Conservation (phyloP, 2,113 vertebrate species). For the Neoarius graeffei region DNA sequence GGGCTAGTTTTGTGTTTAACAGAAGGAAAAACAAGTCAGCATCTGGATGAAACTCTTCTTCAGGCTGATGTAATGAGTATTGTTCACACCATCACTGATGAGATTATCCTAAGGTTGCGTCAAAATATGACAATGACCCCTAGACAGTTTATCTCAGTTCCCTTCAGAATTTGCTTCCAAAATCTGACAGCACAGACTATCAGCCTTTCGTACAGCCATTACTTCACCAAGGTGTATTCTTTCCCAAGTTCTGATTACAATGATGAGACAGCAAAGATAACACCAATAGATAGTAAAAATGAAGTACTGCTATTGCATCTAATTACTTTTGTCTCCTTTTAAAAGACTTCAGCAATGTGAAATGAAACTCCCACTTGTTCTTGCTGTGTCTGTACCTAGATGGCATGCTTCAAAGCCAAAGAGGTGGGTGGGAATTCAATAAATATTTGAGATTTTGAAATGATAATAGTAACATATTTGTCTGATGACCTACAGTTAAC, state of each 20-base stretch:
- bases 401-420: slow-evolving; percentile 59
- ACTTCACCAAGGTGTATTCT: slow-evolving; percentile 31
- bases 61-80: slow-evolving; percentile 4
- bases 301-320: slow-evolving; percentile 36
- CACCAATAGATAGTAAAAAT: slow-evolving; percentile 29
- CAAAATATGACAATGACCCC: slow-evolving; percentile 36
- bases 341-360: slow-evolving; percentile 60
- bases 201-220: slow-evolving; percentile 34
- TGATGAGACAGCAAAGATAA: slow-evolving; percentile 45
- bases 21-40: slow-evolving; percentile 12
- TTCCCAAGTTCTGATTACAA: slow-evolving; percentile 30
- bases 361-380: slow-evolving; percentile 58
- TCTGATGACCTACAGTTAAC: slow-evolving; percentile 61
- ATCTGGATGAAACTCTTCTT: background rate
- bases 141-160: slow-evolving; percentile 44
- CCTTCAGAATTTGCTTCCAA: background rate
- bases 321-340: slow-evolving; percentile 46
- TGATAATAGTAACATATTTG: slow-evolving; percentile 76
- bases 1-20: background rate
- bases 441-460: slow-evolving; percentile 67
- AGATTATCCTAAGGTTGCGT: background rate
- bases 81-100: slow-evolving; percentile 12
- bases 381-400: slow-evolving; percentile 53
- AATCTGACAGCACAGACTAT: slow-evolving; percentile 44
- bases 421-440: slow-evolving; percentile 60